These are phyloP conservation scores for Zapus hudsonius DNA, from an alignment of 2,113 vertebrate genomes.

Conservation along the genomic window DNA sequence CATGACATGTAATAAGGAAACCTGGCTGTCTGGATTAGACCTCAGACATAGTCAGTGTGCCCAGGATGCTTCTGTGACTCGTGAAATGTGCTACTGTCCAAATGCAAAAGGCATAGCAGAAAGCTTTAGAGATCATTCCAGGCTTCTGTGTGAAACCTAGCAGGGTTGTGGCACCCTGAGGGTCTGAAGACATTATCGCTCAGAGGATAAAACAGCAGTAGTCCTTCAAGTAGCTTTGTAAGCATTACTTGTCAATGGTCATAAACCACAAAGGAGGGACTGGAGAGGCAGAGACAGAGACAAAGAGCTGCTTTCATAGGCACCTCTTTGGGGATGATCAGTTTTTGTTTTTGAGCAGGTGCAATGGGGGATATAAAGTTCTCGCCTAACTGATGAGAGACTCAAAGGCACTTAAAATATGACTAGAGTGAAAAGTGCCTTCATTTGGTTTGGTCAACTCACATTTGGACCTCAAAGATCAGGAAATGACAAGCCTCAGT, in stretches of 20 bases:
- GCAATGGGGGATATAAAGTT: neutral
- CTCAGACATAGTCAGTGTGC: neutral
- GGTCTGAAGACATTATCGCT: neutral
- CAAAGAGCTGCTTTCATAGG: neutral
- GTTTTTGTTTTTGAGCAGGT: neutral
- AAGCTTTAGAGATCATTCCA: neutral
- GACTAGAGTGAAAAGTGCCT: neutral
- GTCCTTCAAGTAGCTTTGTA: neutral
- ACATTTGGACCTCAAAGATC: neutral
- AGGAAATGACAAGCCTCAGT: neutral
- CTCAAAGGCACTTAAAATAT: neutral
- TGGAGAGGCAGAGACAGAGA: neutral
- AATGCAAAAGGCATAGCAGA: neutral
- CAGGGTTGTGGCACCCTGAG: too few species aligned
- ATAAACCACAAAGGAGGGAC: neutral
- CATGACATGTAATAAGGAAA: neutral
- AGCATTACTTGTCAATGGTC: neutral
- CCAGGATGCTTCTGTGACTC: neutral
- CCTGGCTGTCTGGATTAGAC: neutral
- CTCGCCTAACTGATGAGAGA: neutral
- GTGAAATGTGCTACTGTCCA: neutral
- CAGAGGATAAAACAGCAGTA: neutral
- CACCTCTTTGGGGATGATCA: neutral
- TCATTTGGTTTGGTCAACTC: neutral
- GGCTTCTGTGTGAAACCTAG: neutral